Evolutionary conservation across 2,888 invertebrate species (phyloP), one percentile per base, ranked within the genome.

Genomic region (Erebia epiphron): DNA sequence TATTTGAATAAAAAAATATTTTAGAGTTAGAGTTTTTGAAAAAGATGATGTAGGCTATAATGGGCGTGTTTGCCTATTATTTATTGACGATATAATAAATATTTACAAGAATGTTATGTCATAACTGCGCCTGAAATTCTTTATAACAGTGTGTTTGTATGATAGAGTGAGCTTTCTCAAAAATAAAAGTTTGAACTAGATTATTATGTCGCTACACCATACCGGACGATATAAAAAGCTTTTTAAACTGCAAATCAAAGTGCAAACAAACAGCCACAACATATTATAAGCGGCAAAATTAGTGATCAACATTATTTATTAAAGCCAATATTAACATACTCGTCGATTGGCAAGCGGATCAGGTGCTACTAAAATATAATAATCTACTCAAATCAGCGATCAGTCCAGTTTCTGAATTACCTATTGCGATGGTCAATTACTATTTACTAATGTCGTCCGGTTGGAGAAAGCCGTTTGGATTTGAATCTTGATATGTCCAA

Each of bases 311-410:
- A 21, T 67, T 58, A 58, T 58, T 67, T 67, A 49, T 67, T 67
- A 60, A 16, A 26, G 26, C 60, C 43, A 43, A 58, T 52, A 76
- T 73, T 75, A 72, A 71, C 70, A 73, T 71, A 75, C 66, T 67
- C 65, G 71, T 76, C 68, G 66, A 75, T 69, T 75, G 75, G 77
- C 70, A 60, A 68, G 50, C 35, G 65, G 13, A 66, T 73, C 74
- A 68, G 76, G 75, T 77, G 76, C 70, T 73, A 74, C 69, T 68
- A 75, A 68, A n/a, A n/a, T n/a, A n/a, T n/a, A n/a, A 73, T 77
- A 75, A 75, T 67, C 63, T 56, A 58, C 68, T 68, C 35, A 58
- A 66, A 57, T 21, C 61, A 62, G 57, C 70, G 52, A 35, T 35
- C 62, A 66, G 52, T 73, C 73, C 41, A 70, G 73, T 73, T 73